phyloP scores from a whole-genome alignment of 2,888 invertebrate species.

The Nipponacmea schrenckii region DNA sequence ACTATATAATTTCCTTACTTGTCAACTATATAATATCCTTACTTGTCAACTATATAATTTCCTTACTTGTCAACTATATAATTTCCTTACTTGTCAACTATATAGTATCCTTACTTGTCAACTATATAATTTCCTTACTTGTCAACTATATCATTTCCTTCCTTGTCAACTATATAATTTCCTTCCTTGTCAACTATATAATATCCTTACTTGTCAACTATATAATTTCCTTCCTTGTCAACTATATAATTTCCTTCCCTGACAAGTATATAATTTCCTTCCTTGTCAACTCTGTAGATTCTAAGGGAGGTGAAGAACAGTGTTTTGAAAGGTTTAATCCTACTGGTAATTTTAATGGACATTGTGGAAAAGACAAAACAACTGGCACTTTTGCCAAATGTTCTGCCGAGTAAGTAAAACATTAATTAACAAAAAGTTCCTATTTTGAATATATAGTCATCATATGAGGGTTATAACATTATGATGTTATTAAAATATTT shows the following conservation, averaged over 20 bases:
- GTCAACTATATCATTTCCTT: too few relatives aligned
- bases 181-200: too few relatives aligned
- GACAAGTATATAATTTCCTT: background rate
- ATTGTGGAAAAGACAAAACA: conserved; percentile 80
- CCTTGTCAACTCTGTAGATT: too few relatives aligned
- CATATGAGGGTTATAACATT: too few relatives aligned
- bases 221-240: too few relatives aligned
- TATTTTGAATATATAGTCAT: too few relatives aligned
- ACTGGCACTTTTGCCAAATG: conserved; percentile 78
- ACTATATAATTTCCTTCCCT: too few relatives aligned
- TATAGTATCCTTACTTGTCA: too few relatives aligned
- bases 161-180: background rate
- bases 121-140: too few relatives aligned
- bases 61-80: too few relatives aligned
- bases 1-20: background rate
- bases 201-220: background rate
- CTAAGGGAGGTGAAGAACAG: conserved; percentile 82
- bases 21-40: background rate
- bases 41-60: background rate
- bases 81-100: background rate
- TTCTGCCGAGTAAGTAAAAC: conserved; percentile 79
- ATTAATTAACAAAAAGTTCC: too few relatives aligned
- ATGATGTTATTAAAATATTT: too few relatives aligned
- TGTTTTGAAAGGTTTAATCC: conserved; percentile 96
- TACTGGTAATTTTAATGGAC: conserved; percentile 93